Evolutionary conservation across 2,888 invertebrate genomes (phyloP).

Genomic region (Himalopsyche japonica): DNA sequence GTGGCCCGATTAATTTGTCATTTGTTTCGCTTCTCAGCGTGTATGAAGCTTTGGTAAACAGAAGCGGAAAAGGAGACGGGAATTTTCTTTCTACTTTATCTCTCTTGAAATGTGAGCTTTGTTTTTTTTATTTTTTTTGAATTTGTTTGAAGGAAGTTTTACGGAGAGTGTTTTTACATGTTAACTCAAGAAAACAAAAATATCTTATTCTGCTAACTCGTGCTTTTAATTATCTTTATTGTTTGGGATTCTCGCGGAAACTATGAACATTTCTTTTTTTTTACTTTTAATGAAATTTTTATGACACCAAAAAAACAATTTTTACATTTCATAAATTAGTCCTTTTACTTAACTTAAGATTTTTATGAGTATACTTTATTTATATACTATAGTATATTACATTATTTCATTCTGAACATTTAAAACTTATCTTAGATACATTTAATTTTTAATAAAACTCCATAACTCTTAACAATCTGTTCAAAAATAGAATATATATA

Average conservation of each 20-base stretch:
- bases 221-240: not conserved
- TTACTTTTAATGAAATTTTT: not conserved
- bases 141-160: not conserved
- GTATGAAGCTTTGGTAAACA: not conserved
- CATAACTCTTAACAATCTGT: no score
- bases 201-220: not conserved
- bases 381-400: no score
- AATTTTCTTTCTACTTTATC: not conserved
- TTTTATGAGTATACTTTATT: no score
- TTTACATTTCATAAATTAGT: not conserved
- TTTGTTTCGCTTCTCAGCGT: not conserved
- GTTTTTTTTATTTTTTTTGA: not conserved
- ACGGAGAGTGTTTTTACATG: not conserved
- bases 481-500: no score
- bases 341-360: no score
- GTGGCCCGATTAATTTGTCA: not conserved
- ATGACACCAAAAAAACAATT: not conserved
- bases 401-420: no score
- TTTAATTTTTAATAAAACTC: no score
- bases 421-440: no score
- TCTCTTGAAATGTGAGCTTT: not conserved
- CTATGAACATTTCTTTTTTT: not conserved
- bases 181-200: not conserved
- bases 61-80: not conserved
- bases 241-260: not conserved